A percentile compares a stretch with the other conserved stretches of the same genome.
phyloP scores from a whole-genome alignment of 2,113 vertebrate species.

The Mustelus asterias region DNA sequence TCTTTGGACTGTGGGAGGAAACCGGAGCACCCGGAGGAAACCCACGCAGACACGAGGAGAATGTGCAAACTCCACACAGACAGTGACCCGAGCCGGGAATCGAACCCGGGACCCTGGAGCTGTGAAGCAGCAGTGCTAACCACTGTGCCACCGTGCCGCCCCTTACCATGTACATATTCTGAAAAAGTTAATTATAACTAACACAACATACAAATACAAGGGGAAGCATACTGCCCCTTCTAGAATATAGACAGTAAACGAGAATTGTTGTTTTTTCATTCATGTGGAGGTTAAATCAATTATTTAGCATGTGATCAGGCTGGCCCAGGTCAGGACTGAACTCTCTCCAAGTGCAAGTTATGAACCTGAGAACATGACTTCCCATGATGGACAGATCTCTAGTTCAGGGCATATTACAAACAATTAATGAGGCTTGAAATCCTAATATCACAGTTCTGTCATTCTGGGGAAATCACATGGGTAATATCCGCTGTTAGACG shows the following conservation, averaged over 20 bases:
- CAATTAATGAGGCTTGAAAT: constrained; percentile 18
- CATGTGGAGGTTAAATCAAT: background rate
- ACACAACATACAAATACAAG: background rate
- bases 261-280: background rate
- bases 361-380: background rate
- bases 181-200: background rate
- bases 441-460: background rate
- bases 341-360: background rate
- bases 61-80: no score
- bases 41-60: no score
- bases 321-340: background rate
- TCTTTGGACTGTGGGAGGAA: no score
- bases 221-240: background rate
- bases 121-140: no score
- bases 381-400: constrained; percentile 3
- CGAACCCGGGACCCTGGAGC: no score
- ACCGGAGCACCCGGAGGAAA: no score
- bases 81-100: no score
- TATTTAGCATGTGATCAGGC: background rate
- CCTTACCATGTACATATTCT: background rate
- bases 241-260: background rate
- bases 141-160: no score
- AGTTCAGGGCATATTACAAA: background rate
- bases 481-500: background rate
- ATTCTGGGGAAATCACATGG: constrained; percentile 13